Base-by-base conservation (phyloP, 2,113 vertebrate species). In the Clupea harengus region DNA sequence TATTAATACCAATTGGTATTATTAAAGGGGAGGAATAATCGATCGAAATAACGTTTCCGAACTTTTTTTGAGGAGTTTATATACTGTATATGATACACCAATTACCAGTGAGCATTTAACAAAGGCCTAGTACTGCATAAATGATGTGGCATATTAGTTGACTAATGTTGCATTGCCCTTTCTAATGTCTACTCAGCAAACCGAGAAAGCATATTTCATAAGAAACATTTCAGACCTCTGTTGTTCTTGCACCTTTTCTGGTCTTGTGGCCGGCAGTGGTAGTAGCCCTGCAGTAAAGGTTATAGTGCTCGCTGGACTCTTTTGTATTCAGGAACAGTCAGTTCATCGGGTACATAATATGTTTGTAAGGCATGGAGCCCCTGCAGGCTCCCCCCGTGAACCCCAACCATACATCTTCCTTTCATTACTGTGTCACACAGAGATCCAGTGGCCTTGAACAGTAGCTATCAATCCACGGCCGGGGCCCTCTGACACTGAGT, bases 351-450 rank as follows among this genome's bases (percentile, higher is more conserved):
- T 91, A 93, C 90, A 92, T 92, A 92, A 93, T 92, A 90, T 90
- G 91, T 93, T 92, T 93, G 94, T 93, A 92, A 93, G 90, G 89
- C 91, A 91, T 90, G 89, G 91, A 90, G 86, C 88, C 92, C 90
- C 90, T 82, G 39, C 60, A 46, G 93, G 91, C 89, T 89, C 88
- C 84, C 86, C 89, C 87, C 86, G 88, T 89, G 88, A 92, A 90
- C 91, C 92, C 88, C 87, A 89, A 86, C 88, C 89, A 93, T 93
- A 93, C 50, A 82, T 93, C 92, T 93, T 92, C 90, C 90, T 92
- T 94, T 89, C 92, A 92, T 94, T 93, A 93, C 89, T 94, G 92
- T 94, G 90, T 93, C 92, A 93, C 89, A 44, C 52, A 83, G 86
- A 89, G 88, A 91, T 92, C 90, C 91, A 90, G 89, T 86, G 91